Base-by-base conservation (phyloP, 2,888 invertebrate genomes). In the Agrotis segetum region DNA sequence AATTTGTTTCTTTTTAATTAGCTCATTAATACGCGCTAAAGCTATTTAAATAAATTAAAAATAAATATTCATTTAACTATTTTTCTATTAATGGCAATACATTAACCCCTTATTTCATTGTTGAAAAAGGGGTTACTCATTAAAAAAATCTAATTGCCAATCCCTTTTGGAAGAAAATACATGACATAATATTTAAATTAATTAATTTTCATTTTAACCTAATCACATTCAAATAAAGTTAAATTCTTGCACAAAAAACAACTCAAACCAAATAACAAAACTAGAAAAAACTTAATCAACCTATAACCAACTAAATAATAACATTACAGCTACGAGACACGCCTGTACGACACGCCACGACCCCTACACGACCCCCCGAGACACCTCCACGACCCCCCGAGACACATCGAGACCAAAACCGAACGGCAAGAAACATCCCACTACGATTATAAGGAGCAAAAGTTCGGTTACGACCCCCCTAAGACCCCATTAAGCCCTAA, bases 331-430 rank as follows among this genome's bases (percentile, higher is more conserved):
- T 96, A 97, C 90, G 97, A 97, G 88, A 96, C 96, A 1, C 93
- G 96, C 50, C 91, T 95, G 63, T 97, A 96, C 90, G 97, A 97
- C 87, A 95, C 96, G 6, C 96, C 96, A 79, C 93, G 96, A 34
- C 94, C 95, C 3, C 85, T 90, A 70, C 89, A 91, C 88, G 94
- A 94, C 70, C 79, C 88, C 50, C 95, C 96, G 78, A 93, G 95
- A 49, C 93, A 94, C 6, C 84, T 90, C 74, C 89, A 96, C 89
- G 97, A 97, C 87, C 95, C 96, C 11, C 95, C 96, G 78, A 93
- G 96, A 47, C 93, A 49, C 78, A 88, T 91, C 88, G 94, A 94
- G 65, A 83, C 87, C 59, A 94, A 92, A 79, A 89, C 91, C 17
- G 93, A 94, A 70, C 91, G 94, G 53, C 91, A 91, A 64, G 93